phyloP scores from a whole-genome alignment of 2,797 vertebrate species.

The Ctenosaura bakeri region DNA sequence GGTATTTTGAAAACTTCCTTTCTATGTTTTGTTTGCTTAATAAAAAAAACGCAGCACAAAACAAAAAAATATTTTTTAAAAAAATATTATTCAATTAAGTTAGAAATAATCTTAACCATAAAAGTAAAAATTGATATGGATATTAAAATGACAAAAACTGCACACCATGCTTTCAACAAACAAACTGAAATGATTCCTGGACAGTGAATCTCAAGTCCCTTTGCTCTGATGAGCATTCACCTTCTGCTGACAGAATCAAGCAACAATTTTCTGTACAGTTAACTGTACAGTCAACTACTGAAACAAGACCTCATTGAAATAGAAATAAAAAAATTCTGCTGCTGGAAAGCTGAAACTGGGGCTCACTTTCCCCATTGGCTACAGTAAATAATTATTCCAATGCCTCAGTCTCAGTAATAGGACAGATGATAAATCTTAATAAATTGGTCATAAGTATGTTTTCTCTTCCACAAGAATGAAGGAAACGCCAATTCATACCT shows the following conservation, averaged over 20 bases:
- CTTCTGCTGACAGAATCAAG: background rate
- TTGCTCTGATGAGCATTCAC: background rate
- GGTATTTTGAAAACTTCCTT: background rate
- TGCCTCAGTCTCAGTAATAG: background rate
- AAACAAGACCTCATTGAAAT: background rate
- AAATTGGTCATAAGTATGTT: background rate
- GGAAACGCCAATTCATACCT: background rate
- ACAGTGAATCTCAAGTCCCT: background rate
- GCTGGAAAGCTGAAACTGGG: background rate
- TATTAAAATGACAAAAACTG: background rate
- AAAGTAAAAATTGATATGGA: background rate
- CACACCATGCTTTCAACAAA: background rate
- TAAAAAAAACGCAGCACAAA: background rate
- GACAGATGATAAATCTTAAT: background rate
- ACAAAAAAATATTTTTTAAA: background rate
- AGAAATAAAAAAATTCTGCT: background rate
- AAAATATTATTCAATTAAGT: constrained; percentile 14
- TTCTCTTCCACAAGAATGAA: background rate
- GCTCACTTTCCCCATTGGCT: background rate
- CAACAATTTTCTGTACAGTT: background rate
- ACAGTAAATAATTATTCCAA: background rate
- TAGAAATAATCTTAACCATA: background rate
- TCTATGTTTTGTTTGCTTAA: constrained; percentile 7
- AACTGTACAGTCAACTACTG: background rate
- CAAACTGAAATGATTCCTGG: background rate